Evolutionary conservation across 1,140 invertebrate species (phyloP).

Genomic region (Sarcophaga bullata): DNA sequence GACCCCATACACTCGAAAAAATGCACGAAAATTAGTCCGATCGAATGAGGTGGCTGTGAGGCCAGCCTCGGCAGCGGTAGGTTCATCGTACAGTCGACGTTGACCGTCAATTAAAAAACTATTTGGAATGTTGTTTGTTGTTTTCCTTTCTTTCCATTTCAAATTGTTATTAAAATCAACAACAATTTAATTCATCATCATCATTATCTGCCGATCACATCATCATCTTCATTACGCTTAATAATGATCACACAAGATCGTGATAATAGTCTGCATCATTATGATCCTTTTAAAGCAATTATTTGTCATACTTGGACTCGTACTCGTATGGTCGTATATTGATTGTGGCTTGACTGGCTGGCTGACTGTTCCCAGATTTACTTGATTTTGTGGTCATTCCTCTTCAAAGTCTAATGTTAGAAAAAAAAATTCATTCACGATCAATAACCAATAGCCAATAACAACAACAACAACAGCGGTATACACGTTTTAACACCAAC

Average conservation of each 20-base stretch:
- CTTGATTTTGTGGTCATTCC: neutral
- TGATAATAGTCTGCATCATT: neutral
- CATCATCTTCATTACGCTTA: neutral
- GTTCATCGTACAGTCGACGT: too few species aligned
- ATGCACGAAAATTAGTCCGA: too few species aligned
- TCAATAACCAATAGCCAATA: neutral
- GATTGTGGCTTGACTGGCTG: neutral
- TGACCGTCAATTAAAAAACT: too few species aligned
- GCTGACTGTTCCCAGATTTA: neutral
- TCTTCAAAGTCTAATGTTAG: neutral
- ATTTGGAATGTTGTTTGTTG: too few species aligned
- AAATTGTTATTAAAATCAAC: constrained; percentile 17
- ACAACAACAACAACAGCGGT: neutral
- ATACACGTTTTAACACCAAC: neutral
- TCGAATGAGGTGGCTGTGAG: too few species aligned
- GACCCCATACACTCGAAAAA: too few species aligned
- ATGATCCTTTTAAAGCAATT: neutral
- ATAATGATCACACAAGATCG: neutral
- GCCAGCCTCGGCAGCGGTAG: too few species aligned
- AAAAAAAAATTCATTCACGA: constrained; percentile 12
- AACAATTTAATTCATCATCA: neutral
- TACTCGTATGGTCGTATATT: neutral
- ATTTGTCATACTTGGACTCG: neutral
- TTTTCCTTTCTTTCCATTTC: neutral
- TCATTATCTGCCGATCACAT: neutral